Base-by-base conservation (phyloP, 2,797 vertebrate genomes). In the Cryptoprocta ferox region DNA sequence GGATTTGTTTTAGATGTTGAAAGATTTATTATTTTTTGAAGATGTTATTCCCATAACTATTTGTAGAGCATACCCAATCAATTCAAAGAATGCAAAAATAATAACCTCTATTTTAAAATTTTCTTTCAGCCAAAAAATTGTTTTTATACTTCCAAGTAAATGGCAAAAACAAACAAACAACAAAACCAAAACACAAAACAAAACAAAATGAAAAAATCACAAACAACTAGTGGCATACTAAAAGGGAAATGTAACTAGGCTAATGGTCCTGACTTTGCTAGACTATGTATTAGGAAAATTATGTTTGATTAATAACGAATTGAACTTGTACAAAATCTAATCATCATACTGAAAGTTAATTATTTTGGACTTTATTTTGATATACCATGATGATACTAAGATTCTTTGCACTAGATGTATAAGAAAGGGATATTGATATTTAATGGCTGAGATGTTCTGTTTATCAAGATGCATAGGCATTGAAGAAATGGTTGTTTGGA, bases 1-100 rank as follows among this genome's bases (percentile, higher is more conserved):
- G 97, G 97, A 95, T 98, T 98, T 97, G 66, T 91, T 98, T 97
- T 95, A 98, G 94, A 95, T 91, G 9, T 48, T 97, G 94, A 98
- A 98, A 98, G 76, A 94, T 85, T 94, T 97, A 97, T 97, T 98
- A 94, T 89, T 97, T 97, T 85, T 97, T 86, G 92, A 96, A 1
- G 16, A 18, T 97, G 82, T 19, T 96, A 93, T 98, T 97, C 85
- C 88, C 97, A 94, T 96, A 89, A 95, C 42, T 98, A 68, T 95
- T 84, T 84, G 56, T 96, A 87, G 42, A 76, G 13, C 21, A 79
- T 89, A 85, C 63, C n/a, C 90, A 97, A 79, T 97, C 95, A 97
- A 83, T 95, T 95, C 94, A 96, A 96, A 87, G 87, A 97, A 95
- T 96, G 79, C 28, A 89, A 79, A n/a, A 91, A 66, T 90, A 94